phyloP scores from a whole-genome alignment of 2,888 invertebrate genomes.

The Elmis aenea region DNA sequence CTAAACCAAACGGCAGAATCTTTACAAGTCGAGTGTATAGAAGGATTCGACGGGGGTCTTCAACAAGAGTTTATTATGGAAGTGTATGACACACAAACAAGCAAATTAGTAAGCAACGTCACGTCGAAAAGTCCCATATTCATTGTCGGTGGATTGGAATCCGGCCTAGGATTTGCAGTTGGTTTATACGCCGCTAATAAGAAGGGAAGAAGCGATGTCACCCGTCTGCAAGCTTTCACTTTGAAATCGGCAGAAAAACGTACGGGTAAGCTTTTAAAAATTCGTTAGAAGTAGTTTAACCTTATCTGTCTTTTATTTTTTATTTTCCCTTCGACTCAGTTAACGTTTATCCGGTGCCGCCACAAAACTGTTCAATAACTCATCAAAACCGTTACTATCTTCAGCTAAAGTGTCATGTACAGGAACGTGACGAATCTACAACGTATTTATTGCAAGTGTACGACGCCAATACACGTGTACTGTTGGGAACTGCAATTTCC shows the following conservation, averaged over 20 bases:
- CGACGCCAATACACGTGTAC: slow-evolving; percentile 49
- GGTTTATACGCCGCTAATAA: slow-evolving; percentile 65
- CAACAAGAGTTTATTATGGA: slow-evolving; percentile 70
- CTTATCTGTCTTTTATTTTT: too few relatives aligned
- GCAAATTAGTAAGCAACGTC: slow-evolving; percentile 54
- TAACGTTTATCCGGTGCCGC: slow-evolving; percentile 40
- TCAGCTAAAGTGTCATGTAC: slow-evolving; percentile 48
- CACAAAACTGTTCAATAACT: slow-evolving; percentile 51
- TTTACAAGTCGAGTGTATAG: slow-evolving; percentile 66
- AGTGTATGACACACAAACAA: slow-evolving; percentile 55
- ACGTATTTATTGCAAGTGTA: slow-evolving; percentile 52
- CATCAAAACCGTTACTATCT: slow-evolving; percentile 47
- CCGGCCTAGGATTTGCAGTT: slow-evolving; percentile 65
- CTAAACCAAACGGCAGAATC: slow-evolving; percentile 70
- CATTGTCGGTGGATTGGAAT: slow-evolving; percentile 60
- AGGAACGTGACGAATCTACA: slow-evolving; percentile 34
- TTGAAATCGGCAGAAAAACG: slow-evolving; percentile 69
- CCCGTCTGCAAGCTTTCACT: slow-evolving; percentile 62
- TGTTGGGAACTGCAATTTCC: slow-evolving; percentile 51
- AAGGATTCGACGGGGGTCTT: slow-evolving; percentile 73
- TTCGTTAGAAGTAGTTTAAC: not conserved
- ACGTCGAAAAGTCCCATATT: slow-evolving; percentile 59
- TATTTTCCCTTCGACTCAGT: too few relatives aligned
- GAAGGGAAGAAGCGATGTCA: slow-evolving; percentile 66
- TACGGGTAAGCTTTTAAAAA: slow-evolving; percentile 51